A percentile compares a stretch with the other conserved stretches of the same genome.
Conservation (phyloP, 2,113 vertebrate genomes). For the Clarias macrocephalus region DNA sequence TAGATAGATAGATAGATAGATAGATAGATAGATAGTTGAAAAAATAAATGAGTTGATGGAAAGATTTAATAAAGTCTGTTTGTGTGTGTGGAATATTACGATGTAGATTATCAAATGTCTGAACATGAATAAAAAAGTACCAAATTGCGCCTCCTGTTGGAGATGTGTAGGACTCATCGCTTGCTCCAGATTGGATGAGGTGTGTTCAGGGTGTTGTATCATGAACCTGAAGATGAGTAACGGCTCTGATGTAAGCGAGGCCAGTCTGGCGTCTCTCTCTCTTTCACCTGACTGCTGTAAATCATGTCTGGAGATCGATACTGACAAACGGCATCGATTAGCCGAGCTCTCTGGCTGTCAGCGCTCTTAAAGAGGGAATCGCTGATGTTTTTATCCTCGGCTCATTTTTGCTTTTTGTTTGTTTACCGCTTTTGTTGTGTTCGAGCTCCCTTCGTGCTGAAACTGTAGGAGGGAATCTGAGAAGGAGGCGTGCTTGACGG, state of each 20-base stretch:
- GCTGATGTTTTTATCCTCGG: slow-evolving; percentile 1
- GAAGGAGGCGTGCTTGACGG: slow-evolving; percentile 23
- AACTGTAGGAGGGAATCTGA: slow-evolving; percentile 15
- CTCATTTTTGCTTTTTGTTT: neutral
- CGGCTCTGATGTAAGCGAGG: slow-evolving; percentile 15
- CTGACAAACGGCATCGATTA: slow-evolving; percentile 18
- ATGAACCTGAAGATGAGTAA: slow-evolving; percentile 24
- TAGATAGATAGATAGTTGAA: neutral
- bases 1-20: neutral
- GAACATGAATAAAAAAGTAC: neutral
- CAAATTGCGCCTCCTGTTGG: neutral
- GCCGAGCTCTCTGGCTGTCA: neutral
- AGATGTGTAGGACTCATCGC: neutral
- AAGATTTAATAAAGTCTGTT: neutral
- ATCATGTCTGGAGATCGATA: neutral
- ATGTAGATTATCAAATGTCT: neutral
- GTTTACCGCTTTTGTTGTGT: slow-evolving; percentile 1
- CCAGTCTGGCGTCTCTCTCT: neutral
- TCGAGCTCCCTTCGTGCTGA: neutral
- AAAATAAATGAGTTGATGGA: neutral
- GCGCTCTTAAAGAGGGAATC: neutral
- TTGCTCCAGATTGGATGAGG: neutral
- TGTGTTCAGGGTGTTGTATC: slow-evolving; percentile 11
- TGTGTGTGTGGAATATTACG: neutral
- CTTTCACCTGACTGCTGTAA: neutral